Base-by-base conservation (phyloP, 2,797 vertebrate species). In the Valencia hispanica region DNA sequence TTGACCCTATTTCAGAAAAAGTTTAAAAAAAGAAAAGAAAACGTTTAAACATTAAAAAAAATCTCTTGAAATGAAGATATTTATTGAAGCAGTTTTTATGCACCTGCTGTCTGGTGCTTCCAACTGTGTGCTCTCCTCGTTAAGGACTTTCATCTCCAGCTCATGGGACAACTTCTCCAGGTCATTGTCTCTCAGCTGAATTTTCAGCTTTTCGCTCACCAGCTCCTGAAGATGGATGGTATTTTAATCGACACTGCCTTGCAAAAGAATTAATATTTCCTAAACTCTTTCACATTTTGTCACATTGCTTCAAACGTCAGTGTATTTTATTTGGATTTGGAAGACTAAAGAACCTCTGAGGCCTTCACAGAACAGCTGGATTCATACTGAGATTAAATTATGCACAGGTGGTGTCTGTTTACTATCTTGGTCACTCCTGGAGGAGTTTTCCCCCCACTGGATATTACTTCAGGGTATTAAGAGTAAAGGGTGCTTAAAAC, bases 171-270 rank as follows among this genome's bases (percentile, higher is more conserved):
- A 91, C 81, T 95, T 96, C 89, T 97, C 96, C 0, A 98, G 92
- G 83, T 99, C 96, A 77, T 96, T 97, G 89, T 96, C 96, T 91
- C 95, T 97, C 94, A 97, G 96, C 68, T 98, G 97, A 11, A 92
- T 96, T 92, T 95, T 97, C 87, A 98, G 80, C 83, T 99, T 98
- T 90, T 99, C 97, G 79, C 91, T 96, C 83, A 98, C 97, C 90
- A 99, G 93, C 89, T 99, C 97, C 97, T 98, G 82, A 75, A 88
- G 50, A 75, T 5, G 32, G 14, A 80, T 3, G 53, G 51, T 27
- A 66, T 68, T 68, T 68, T 68, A n/a, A 41, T 6, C 6, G 5
- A 66, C 22, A 9, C 22, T 53, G 50, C 50, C 22, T 53, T 53
- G 50, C 3, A 27, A 55, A 55, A 27, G 2, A 55, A 55, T 9